Evolutionary conservation across 2,113 vertebrate species (phyloP), one percentile per base, ranked within the genome.

Genomic region (rat (Rattus norvegicus)): DNA sequence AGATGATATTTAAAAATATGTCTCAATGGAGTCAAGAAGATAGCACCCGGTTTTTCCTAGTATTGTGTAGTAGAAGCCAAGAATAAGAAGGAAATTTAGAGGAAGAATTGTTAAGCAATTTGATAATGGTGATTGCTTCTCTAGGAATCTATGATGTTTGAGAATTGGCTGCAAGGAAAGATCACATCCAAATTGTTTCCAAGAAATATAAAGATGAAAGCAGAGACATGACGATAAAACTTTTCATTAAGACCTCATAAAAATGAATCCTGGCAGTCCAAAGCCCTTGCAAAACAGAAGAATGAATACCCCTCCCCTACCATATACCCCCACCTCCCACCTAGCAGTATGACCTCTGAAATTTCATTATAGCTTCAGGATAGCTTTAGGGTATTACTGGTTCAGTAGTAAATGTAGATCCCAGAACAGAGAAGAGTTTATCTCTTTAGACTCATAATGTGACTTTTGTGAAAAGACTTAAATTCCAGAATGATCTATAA

Each of bases 151-250:
- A 61, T 69, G 14, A 22, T 88, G 73, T 75, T 75, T 88, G 54
- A 81, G 49, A 93, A 92, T 91, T 76, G 69, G 13, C 65, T 87
- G 67, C 14, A 49, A 96, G 76, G 43, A 90, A 72, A 92, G 67
- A n/a, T 88, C 13, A 88, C 39, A 65, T 83, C 28, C 19, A 73
- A 36, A 47, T 14, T 56, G 72, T 33, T 96, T 80, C 56, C 20
- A 33, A 26, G 49, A 91, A 88, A 33, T 75, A 7, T 39, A 91
- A 93, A 67, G 26, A 69, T 77, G 49, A 76, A 88, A 83, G 17
- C 70, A 28, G 54, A 30, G 16, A 4, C 59, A 33, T 59, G 30
- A 77, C 7, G 16, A 52, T 52, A 77, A 92, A 88, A n/a, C 28
- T 26, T 75, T 91, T 69, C 73, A 77, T 83, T 85, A 83, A 91